Conservation (phyloP, 1,140 invertebrate genomes). For the Brachionus manjavacas region DNA sequence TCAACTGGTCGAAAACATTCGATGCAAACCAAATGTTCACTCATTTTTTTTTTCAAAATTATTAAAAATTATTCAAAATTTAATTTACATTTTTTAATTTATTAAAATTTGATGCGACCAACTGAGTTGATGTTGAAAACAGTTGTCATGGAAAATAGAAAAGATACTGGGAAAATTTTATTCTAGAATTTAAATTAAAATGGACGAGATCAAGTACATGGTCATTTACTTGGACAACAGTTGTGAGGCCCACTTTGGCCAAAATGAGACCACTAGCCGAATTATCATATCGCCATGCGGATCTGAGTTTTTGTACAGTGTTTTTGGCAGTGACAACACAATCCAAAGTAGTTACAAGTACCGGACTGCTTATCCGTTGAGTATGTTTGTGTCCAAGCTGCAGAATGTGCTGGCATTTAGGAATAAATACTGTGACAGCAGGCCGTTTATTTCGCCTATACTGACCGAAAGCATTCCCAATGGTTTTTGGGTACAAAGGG, state of each 20-base stretch:
- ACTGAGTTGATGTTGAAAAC: neutral
- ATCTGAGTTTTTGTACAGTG: slow-evolving; percentile 17
- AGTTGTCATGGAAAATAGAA: slow-evolving; percentile 1
- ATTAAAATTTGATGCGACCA: neutral
- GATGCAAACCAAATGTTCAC: slow-evolving; percentile 20
- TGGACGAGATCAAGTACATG: slow-evolving; percentile 38
- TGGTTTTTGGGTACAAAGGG: neutral
- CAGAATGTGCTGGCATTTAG: neutral
- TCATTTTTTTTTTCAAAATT: neutral
- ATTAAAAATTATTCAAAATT: neutral
- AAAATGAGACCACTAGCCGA: neutral
- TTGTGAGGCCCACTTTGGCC: slow-evolving; percentile 13
- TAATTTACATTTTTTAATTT: neutral
- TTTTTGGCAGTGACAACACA: neutral
- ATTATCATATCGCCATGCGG: slow-evolving; percentile 29
- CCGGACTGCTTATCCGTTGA: slow-evolving; percentile 24
- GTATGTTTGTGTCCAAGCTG: neutral
- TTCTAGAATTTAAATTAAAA: neutral
- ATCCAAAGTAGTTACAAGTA: slow-evolving; percentile 10
- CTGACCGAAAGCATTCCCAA: neutral
- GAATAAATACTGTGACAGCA: slow-evolving; percentile 13
- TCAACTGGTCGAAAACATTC: slow-evolving; percentile 1
- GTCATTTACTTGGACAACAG: slow-evolving; percentile 39
- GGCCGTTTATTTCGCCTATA: slow-evolving; percentile 32
- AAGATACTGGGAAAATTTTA: neutral